phyloP scores from a whole-genome alignment of 2,113 vertebrate genomes.

The Semnornis frantzii region DNA sequence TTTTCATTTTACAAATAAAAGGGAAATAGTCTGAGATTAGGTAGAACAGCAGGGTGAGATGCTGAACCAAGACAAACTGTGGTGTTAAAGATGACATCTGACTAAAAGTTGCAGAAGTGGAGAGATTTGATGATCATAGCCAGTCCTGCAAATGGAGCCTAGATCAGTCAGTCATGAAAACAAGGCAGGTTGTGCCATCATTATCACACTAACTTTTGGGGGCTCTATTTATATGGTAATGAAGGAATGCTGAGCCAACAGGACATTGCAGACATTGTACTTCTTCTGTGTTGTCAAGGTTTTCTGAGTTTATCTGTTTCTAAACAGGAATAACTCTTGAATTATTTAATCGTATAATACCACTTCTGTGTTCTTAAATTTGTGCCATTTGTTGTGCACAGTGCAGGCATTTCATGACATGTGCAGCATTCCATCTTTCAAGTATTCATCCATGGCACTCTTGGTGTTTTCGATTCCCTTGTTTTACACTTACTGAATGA shows the following conservation, averaged over 20 bases:
- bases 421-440: not conserved
- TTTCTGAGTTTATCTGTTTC: not conserved
- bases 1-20: not conserved
- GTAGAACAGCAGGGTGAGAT: not conserved
- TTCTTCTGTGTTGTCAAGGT: not conserved
- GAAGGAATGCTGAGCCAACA: not conserved
- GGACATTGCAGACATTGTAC: not conserved
- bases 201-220: not conserved
- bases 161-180: not conserved
- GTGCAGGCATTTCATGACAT: not conserved
- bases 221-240: not conserved
- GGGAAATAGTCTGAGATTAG: not conserved
- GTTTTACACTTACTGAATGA: not conserved
- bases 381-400: rapidly evolving
- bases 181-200: not conserved
- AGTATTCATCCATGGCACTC: not conserved
- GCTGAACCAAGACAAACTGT: not conserved
- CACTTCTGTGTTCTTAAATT: not conserved
- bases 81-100: not conserved
- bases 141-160: not conserved
- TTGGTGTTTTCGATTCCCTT: not conserved
- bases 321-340: not conserved
- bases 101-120: not conserved
- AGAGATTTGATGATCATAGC: not conserved
- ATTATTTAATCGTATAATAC: not conserved